phyloP scores from a whole-genome alignment of 2,797 vertebrate species.

The Liparis tanakae region DNA sequence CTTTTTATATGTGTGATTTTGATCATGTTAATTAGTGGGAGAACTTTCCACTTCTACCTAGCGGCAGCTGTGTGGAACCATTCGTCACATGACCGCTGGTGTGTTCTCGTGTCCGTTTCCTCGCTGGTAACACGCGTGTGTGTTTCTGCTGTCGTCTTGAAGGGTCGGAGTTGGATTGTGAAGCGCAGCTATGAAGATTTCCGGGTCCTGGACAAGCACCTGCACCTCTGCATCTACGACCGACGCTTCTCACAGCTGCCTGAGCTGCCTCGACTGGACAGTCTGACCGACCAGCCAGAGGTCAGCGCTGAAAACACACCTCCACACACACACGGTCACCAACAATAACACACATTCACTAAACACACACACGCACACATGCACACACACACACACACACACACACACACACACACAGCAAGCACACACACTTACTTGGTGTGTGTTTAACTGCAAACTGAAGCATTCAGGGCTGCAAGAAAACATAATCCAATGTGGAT shows the following conservation, averaged over 20 bases:
- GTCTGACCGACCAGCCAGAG: constrained; percentile 92
- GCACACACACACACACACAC: background rate
- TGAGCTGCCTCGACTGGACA: constrained; percentile 93
- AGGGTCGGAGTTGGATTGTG: constrained; percentile 99
- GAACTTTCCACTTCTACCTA: background rate
- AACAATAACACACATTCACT: too few species aligned
- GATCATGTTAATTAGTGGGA: background rate
- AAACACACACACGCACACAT: background rate
- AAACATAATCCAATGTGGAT: background rate
- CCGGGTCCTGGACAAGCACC: constrained; percentile 95
- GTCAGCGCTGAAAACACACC: constrained; percentile 69
- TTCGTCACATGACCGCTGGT: background rate
- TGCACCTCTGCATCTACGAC: constrained; percentile 98
- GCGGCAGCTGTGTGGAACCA: background rate
- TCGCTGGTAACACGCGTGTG: background rate
- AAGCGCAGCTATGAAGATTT: constrained; percentile 99
- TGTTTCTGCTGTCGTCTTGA: constrained; percentile 15
- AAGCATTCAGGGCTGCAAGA: constrained; percentile 1
- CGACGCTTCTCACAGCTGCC: constrained; percentile 96
- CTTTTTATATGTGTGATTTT: background rate
- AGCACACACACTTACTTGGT: background rate
- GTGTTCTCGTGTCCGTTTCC: background rate
- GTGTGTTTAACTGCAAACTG: background rate
- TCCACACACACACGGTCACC: background rate
- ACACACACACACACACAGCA: background rate